phyloP scores from a whole-genome alignment of 2,888 invertebrate species.

The Heliconius ismenius region DNA sequence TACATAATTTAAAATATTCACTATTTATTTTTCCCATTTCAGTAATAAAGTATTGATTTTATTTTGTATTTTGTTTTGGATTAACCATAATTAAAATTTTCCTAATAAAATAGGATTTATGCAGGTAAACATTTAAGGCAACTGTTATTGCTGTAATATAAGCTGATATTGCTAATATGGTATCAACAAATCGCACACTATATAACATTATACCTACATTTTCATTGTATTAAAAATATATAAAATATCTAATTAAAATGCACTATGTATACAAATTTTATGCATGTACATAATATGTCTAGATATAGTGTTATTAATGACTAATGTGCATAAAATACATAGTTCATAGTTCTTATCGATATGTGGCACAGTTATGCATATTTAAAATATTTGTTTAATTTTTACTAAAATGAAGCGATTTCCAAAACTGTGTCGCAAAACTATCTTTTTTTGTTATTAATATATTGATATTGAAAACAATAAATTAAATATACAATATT shows the following conservation, averaged over 20 bases:
- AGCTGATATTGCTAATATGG: background rate
- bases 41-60: constrained; percentile 5
- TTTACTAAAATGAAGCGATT: background rate
- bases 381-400: background rate
- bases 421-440: background rate
- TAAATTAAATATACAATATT: background rate
- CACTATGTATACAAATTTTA: background rate
- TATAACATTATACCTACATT: constrained; percentile 5
- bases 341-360: background rate
- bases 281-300: background rate
- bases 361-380: background rate
- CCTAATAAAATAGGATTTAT: background rate
- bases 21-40: background rate
- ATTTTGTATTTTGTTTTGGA: background rate
- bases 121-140: constrained; percentile 1
- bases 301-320: background rate
- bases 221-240: background rate
- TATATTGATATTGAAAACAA: background rate
- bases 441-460: background rate
- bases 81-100: background rate
- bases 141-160: background rate
- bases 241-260: constrained; percentile 2
- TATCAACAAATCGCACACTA: background rate
- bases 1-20: constrained; percentile 10
- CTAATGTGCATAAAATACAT: background rate